Evolutionary conservation across 2,797 vertebrate genomes (phyloP), one percentile per base, ranked within the genome.

Genomic region (Helostoma temminkii): DNA sequence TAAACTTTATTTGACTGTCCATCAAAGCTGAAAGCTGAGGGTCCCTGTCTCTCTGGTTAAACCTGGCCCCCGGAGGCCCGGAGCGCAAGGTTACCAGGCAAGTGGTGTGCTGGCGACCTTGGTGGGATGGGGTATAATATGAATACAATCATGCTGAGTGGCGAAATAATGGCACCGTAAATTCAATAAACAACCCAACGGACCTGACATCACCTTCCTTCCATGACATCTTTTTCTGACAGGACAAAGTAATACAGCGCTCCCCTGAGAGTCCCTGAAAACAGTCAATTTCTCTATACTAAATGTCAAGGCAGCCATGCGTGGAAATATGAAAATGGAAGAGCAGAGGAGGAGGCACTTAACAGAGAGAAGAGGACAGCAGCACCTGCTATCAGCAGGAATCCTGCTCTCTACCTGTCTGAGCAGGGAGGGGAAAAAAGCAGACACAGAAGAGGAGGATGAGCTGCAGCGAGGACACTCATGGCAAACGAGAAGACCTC

Each of bases 101-200:
- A 76, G 80, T 5, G 69, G 72, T 28, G 73, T 34, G 77, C 58
- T 10, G 34, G 49, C 55, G 82, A 89, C 92, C 93, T 93, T 92
- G 92, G 72, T 25, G 71, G 63, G 80, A 88, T 84, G 82, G 82
- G 76, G 65, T 87, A 84, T 93, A 93, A 92, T 92, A 90, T 85
- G 91, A 94, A 93, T 92, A 93, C 88, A 92, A 92, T 93, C 93
- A 92, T 88, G 88, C 87, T 85, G 88, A 92, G 91, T 88, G 89
- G 77, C 46, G 80, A 91, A 92, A 91, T 94, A 93, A 93, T 90
- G 86, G 87, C 62, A 78, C 83, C 78, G 86, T 93, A 92, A 93
- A 93, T 93, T 89, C 86, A 89, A 89, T 92, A 91, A 93, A 93
- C 91, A 93, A 91, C 87, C 85, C 58, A 19, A 74, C 64, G 71